Evolutionary conservation across 2,888 invertebrate genomes (phyloP).

Genomic region (Thera britannica): DNA sequence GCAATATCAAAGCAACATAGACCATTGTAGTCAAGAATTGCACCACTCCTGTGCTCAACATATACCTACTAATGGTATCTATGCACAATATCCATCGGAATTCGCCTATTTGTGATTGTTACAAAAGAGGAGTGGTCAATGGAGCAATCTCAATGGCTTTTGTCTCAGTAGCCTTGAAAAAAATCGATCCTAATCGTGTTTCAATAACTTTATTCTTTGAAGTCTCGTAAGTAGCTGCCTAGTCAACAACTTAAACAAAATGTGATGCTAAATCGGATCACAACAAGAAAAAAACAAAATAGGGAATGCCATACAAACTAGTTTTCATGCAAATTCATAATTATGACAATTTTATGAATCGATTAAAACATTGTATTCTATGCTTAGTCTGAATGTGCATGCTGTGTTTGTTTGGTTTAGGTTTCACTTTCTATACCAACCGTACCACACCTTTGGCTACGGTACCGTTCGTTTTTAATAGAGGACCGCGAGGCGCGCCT

Average conservation of each 20-base stretch:
- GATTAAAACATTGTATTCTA: too few species aligned
- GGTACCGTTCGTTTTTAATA: constrained; percentile 61
- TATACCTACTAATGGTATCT: constrained; percentile 2
- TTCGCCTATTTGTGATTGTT: constrained; percentile 34
- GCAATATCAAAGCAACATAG: constrained; percentile 2
- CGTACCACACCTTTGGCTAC: constrained; percentile 35
- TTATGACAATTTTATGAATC: too few species aligned
- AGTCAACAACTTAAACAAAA: too few species aligned
- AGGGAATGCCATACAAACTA: too few species aligned
- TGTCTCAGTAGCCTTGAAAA: constrained; percentile 40
- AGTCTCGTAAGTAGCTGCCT: background rate
- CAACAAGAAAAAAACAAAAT: too few species aligned
- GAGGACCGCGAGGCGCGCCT: constrained; percentile 65
- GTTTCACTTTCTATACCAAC: constrained; percentile 37
- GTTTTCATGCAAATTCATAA: too few species aligned
- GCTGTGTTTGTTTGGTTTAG: background rate
- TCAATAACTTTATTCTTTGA: constrained; percentile 9
- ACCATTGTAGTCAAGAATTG: constrained; percentile 22
- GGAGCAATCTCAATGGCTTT: constrained; percentile 31
- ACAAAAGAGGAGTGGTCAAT: constrained; percentile 25
- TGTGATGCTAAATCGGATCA: too few species aligned
- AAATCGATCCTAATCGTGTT: constrained; percentile 20
- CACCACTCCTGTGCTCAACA: constrained; percentile 35
- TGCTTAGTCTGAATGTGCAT: too few species aligned
- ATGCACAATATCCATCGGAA: constrained; percentile 18